Evolutionary conservation across 2,888 invertebrate genomes (phyloP).

Genomic region (Enoplolaimus lenunculus): DNA sequence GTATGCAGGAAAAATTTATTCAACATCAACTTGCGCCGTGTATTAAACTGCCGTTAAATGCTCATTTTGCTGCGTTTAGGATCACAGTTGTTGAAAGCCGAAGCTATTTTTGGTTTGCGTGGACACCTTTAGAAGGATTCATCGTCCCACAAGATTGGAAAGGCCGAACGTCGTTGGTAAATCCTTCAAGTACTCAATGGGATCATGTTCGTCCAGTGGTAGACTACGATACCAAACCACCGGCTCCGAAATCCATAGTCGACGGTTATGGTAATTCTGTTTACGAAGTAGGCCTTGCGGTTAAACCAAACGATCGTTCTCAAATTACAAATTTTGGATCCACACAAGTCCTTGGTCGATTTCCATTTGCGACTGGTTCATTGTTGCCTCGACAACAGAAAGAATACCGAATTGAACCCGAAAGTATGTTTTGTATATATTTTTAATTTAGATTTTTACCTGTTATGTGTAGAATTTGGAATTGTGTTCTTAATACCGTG

Average conservation of each 20-base stretch:
- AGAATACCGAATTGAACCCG: neutral
- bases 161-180: neutral
- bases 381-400: neutral
- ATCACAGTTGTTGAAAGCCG: neutral
- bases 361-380: neutral
- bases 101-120: neutral
- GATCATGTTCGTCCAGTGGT: neutral
- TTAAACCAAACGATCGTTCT: too few relatives aligned
- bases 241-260: too few relatives aligned
- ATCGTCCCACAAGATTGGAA: neutral
- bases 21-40: too few relatives aligned
- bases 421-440: neutral
- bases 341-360: neutral
- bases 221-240: neutral
- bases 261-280: neutral
- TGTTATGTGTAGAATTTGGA: too few relatives aligned
- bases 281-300: neutral
- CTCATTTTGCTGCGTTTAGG: too few relatives aligned
- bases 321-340: too few relatives aligned
- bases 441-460: too few relatives aligned
- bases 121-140: neutral
- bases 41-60: too few relatives aligned
- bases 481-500: too few relatives aligned
- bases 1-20: too few relatives aligned
- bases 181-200: neutral